These are phyloP conservation scores for Amphipyra berbera DNA, from an alignment of 2,888 invertebrate genomes.

Conservation along the genomic window DNA sequence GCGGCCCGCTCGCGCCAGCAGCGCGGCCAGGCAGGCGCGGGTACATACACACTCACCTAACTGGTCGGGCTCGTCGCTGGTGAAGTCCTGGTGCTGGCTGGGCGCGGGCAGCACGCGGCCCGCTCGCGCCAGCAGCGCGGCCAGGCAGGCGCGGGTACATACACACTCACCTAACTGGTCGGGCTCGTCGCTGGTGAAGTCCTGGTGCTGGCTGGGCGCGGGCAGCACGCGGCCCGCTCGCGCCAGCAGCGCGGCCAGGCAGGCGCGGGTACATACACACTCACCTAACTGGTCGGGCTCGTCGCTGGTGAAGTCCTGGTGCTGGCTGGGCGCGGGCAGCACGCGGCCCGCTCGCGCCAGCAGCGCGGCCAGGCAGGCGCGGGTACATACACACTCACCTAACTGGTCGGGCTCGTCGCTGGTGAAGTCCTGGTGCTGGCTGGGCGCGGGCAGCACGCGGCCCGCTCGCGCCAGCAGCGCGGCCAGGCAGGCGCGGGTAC, in stretches of 20 bases:
- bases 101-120: background rate
- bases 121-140: background rate
- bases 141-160: too few species aligned
- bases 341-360: conserved; percentile 40
- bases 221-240: background rate
- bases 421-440: too few species aligned
- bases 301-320: conserved; percentile 65
- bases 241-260: background rate
- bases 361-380: too few species aligned
- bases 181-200: background rate
- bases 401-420: too few species aligned
- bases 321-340: conserved; percentile 7
- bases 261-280: background rate
- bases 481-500: too few species aligned
- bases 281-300: background rate
- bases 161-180: background rate
- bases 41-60: background rate
- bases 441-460: too few species aligned
- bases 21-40: background rate
- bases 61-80: conserved; percentile 35
- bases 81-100: conserved; percentile 66
- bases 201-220: background rate
- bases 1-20: background rate
- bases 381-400: too few species aligned
- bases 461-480: too few species aligned